Evolutionary conservation across 2,797 vertebrate genomes (phyloP).

Genomic region (Orientallactaga sibirica): DNA sequence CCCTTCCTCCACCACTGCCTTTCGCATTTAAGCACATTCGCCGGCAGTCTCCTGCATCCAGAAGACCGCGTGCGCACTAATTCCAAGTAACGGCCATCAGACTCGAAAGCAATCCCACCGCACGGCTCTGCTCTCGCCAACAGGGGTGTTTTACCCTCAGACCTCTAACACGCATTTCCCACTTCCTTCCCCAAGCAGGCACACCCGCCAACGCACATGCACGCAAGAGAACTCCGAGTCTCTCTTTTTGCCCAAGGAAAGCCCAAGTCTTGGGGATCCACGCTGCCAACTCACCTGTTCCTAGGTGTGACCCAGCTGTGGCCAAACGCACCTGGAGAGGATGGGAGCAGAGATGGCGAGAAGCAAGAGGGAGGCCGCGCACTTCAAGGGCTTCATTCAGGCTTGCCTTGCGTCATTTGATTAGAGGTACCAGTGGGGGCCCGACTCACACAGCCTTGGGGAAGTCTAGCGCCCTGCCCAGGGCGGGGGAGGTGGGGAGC

Average conservation of each 20-base stretch:
- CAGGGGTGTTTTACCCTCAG: background rate
- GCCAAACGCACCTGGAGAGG: background rate
- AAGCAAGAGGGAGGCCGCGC: no score
- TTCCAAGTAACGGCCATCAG: background rate
- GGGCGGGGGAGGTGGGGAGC: no score
- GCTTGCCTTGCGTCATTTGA: accelerated
- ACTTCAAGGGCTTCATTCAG: background rate
- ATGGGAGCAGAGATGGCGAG: no score
- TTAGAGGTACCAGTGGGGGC: accelerated
- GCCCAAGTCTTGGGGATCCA: background rate
- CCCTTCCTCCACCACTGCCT: background rate
- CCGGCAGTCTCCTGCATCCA: background rate
- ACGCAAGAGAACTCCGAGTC: background rate
- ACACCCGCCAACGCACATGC: background rate
- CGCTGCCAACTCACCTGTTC: accelerated
- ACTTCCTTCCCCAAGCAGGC: no score
- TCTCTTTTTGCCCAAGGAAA: background rate
- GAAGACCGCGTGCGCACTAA: background rate
- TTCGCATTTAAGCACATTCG: background rate
- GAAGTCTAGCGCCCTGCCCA: background rate
- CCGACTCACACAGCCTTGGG: background rate
- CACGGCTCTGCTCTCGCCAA: background rate
- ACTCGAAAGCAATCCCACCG: background rate
- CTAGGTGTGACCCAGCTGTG: accelerated
- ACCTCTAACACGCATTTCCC: background rate